Conservation (phyloP, 2,113 vertebrate species). For the Oxygymnocypris stewartii region DNA sequence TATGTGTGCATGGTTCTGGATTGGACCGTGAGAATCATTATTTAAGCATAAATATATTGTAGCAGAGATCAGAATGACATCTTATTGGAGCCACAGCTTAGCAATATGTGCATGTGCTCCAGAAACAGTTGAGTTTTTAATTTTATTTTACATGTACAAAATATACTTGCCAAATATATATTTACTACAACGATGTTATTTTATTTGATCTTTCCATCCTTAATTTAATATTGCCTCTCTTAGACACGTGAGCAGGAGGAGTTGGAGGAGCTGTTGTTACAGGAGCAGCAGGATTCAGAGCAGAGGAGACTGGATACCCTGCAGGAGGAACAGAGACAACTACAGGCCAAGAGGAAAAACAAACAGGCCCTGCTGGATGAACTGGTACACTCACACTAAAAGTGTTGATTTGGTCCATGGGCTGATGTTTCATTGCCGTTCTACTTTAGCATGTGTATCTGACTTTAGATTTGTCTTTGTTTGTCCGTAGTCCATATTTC, state of each 20-base stretch:
- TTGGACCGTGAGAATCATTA: neutral
- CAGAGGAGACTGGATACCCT: conserved; percentile 83
- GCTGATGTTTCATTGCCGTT: neutral
- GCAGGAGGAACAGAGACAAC: conserved; percentile 91
- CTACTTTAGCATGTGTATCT: neutral
- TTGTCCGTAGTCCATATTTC: neutral
- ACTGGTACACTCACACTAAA: conserved; percentile 75
- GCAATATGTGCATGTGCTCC: neutral
- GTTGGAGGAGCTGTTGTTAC: conserved; percentile 89
- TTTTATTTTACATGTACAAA: neutral
- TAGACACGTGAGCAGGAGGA: conserved; percentile 95
- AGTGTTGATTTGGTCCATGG: neutral
- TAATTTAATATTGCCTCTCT: neutral
- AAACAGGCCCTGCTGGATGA: conserved; percentile 95
- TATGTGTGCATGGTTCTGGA: neutral
- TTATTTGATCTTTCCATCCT: neutral
- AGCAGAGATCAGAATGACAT: neutral
- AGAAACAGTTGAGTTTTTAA: neutral
- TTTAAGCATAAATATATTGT: neutral
- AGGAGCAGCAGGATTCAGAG: conserved; percentile 86
- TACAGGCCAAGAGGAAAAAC: conserved; percentile 90
- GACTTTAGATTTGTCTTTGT: neutral
- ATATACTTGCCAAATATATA: too few relatives aligned
- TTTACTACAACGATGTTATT: too few relatives aligned
- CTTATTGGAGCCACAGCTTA: too few relatives aligned